phyloP scores from a whole-genome alignment of 2,113 vertebrate genomes.

The Halcyon malimbica region DNA sequence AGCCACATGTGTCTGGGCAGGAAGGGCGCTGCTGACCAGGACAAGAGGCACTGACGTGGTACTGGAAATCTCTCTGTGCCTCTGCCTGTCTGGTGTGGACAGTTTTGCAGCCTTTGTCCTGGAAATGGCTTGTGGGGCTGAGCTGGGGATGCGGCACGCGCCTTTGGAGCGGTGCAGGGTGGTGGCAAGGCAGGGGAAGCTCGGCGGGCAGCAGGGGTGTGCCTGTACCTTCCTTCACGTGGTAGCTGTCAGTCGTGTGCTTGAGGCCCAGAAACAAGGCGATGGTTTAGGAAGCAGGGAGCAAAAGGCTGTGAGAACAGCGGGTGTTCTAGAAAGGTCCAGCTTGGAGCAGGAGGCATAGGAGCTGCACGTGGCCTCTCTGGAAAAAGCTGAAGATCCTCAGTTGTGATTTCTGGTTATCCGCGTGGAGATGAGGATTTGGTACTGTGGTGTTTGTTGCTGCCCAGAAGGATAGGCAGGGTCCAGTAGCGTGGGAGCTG shows the following conservation, averaged over 20 bases:
- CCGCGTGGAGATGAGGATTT: not conserved
- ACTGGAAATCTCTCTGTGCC: not conserved
- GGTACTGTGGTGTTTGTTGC: not conserved
- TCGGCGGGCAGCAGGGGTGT: not conserved
- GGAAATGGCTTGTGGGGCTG: not conserved
- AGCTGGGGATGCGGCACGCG: not conserved
- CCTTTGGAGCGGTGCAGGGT: no score
- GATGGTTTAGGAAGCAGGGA: not conserved
- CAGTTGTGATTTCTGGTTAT: not conserved
- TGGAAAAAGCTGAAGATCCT: not conserved
- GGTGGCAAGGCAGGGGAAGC: not conserved
- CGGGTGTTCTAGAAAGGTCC: not conserved
- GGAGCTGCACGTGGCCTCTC: not conserved
- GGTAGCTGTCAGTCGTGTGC: not conserved
- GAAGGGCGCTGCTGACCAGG: not conserved
- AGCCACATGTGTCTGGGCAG: not conserved
- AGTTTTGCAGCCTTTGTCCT: not conserved
- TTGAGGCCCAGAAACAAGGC: not conserved
- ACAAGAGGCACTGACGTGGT: rapidly evolving
- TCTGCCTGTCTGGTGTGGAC: not conserved
- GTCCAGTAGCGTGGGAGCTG: not conserved
- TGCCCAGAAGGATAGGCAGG: not conserved
- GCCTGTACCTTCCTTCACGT: rapidly evolving
- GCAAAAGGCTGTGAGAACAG: not conserved
- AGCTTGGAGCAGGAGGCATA: not conserved